Evolutionary conservation across 23 tunicate genomes (phyloP).

Genomic region (Diplosoma virens): DNA sequence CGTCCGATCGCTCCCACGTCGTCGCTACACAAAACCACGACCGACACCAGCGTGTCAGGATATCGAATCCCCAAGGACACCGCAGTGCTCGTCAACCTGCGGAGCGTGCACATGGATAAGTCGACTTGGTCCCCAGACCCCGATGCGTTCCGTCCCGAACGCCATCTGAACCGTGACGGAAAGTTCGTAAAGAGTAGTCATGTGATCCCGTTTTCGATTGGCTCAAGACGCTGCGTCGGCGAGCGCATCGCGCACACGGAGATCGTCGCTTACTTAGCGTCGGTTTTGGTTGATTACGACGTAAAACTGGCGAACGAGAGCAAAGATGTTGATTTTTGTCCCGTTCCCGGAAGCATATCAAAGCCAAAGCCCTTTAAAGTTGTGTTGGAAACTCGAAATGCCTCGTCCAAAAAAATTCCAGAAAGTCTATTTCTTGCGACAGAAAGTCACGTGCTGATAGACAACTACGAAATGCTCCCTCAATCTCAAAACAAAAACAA

Average conservation of each 20-base stretch:
- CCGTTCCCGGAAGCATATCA: not conserved
- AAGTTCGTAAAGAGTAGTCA: conserved; percentile 36
- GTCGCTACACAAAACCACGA: conserved; percentile 45
- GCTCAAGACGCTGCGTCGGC: conserved; percentile 67
- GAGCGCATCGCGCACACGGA: conserved; percentile 37
- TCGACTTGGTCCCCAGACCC: conserved; percentile 68
- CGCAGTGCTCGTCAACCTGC: conserved; percentile 56
- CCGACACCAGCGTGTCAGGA: conserved; percentile 51
- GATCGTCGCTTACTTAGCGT: conserved; percentile 32
- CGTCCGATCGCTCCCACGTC: conserved; percentile 72
- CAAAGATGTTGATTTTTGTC: not conserved
- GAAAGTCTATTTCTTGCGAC: too few species aligned
- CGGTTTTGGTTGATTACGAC: conserved; percentile 29
- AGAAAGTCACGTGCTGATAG: too few species aligned
- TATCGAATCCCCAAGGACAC: conserved; percentile 53
- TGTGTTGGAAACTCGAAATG: too few species aligned
- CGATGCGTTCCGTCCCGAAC: conserved; percentile 68
- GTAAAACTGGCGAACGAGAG: conserved; percentile 19
- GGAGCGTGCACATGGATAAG: conserved; percentile 74
- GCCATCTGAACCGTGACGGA: conserved; percentile 68
- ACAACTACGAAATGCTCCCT: too few species aligned
- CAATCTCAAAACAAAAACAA: too few species aligned
- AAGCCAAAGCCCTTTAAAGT: conserved; percentile 24
- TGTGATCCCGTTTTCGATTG: conserved; percentile 69
- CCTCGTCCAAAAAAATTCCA: too few species aligned